These are phyloP conservation scores for Agonopterix heracliana DNA, from an alignment of 2,888 invertebrate species.

Conservation along the genomic window DNA sequence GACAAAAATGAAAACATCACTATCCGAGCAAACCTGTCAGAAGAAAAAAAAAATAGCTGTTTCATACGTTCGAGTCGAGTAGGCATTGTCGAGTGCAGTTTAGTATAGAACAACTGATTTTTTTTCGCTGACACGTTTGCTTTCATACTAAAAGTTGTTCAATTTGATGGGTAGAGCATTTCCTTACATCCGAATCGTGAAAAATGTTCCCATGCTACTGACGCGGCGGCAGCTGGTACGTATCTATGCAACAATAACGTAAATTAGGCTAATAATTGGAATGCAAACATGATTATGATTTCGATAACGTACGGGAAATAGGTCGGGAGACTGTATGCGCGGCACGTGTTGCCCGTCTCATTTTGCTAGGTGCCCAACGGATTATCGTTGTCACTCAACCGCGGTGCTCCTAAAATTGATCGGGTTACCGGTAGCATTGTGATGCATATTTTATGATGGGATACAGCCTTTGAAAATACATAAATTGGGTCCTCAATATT, in stretches of 20 bases:
- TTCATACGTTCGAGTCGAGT: too few relatives aligned
- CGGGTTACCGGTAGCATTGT: constrained; percentile 5
- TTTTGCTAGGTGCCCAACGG: constrained; percentile 10
- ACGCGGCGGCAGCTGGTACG: background rate
- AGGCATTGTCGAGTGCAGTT: too few relatives aligned
- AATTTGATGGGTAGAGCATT: too few relatives aligned
- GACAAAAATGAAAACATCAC: too few relatives aligned
- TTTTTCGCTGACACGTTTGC: too few relatives aligned
- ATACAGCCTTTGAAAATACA: background rate
- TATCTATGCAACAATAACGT: background rate
- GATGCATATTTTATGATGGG: constrained; percentile 1
- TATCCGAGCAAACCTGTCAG: too few relatives aligned
- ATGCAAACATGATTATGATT: constrained; percentile 6
- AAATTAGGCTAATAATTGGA: constrained; percentile 8
- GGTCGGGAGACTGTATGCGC: constrained; percentile 15
- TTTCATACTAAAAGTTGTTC: too few relatives aligned
- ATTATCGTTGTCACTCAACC: constrained; percentile 15
- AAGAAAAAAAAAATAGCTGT: too few relatives aligned
- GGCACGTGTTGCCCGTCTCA: constrained; percentile 14
- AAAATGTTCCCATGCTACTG: too few relatives aligned
- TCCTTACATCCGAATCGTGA: too few relatives aligned
- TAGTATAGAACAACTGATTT: too few relatives aligned
- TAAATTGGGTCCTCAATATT: background rate
- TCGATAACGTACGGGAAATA: constrained; percentile 9
- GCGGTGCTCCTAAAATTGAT: constrained; percentile 10